These are phyloP conservation scores for Tauraco hartlaubi DNA, from an alignment of 2,797 vertebrate genomes.

Conservation along the genomic window DNA sequence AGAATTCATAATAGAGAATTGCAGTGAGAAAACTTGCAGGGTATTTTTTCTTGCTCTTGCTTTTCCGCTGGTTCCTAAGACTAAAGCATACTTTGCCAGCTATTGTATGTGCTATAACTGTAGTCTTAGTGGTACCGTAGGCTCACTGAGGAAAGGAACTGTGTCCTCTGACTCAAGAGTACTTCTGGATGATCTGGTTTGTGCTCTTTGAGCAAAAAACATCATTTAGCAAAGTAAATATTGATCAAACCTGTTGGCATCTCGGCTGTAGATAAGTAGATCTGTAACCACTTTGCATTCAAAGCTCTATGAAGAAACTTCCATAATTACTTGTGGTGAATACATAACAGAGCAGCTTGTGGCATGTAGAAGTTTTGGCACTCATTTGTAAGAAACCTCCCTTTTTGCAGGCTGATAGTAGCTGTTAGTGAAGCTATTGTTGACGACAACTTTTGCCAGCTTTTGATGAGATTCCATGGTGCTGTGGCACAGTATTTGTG, in stretches of 20 bases:
- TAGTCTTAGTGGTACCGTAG: neutral
- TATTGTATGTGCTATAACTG: fast-evolving
- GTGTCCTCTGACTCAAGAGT: neutral
- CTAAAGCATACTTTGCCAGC: neutral
- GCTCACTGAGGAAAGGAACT: neutral
- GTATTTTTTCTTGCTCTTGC: neutral
- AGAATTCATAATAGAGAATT: neutral
- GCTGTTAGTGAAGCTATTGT: neutral
- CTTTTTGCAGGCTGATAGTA: neutral
- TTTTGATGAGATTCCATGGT: neutral
- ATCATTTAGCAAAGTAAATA: neutral
- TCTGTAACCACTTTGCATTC: neutral
- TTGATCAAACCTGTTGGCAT: neutral
- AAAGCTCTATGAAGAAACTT: neutral
- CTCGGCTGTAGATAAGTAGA: neutral
- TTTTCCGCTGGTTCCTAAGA: neutral
- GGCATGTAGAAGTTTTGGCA: neutral
- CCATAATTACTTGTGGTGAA: neutral
- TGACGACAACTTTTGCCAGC: neutral
- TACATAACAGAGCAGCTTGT: neutral
- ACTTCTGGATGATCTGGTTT: neutral
- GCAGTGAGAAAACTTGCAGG: neutral
- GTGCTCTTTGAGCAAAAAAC: neutral
- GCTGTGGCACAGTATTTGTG: neutral
- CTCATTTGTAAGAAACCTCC: neutral